A percentile compares a stretch with the other conserved stretches of the same genome.
Conservation (phyloP, 2,797 vertebrate species). For the Xenentodon cancila region DNA sequence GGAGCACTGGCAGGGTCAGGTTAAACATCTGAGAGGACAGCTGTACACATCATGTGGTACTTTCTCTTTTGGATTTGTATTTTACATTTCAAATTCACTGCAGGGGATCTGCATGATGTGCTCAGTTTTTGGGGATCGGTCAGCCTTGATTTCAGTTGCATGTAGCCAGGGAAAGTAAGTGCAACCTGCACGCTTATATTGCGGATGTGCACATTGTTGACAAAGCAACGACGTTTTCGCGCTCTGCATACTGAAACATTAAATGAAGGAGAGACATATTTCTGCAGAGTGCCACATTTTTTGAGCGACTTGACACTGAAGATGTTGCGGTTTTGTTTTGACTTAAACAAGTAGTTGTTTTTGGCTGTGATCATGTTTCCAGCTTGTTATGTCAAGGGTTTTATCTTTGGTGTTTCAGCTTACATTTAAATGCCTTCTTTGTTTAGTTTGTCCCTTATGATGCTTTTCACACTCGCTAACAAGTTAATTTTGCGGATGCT, state of each 20-base stretch:
- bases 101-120: neutral
- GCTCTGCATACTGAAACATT: slow-evolving; percentile 13
- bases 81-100: slow-evolving; percentile 19
- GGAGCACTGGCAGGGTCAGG: slow-evolving; percentile 10
- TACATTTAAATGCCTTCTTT: slow-evolving; percentile 40
- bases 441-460: neutral
- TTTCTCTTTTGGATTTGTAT: slow-evolving; percentile 8
- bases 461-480: slow-evolving; percentile 15
- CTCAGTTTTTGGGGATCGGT: slow-evolving; percentile 5
- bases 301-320: neutral
- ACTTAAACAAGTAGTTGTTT: slow-evolving; percentile 7
- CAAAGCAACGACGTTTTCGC: neutral
- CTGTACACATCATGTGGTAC: neutral
- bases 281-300: slow-evolving; percentile 43
- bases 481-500: slow-evolving; percentile 6
- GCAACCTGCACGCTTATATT: neutral
- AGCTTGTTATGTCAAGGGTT: slow-evolving; percentile 19
- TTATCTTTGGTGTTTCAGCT: slow-evolving; percentile 45
- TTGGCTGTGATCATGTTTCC: slow-evolving; percentile 15
- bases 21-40: slow-evolving; percentile 9
- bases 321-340: slow-evolving; percentile 6
- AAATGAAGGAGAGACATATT: slow-evolving; percentile 33
- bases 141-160: slow-evolving; percentile 5
- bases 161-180: slow-evolving; percentile 1
- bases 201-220: neutral